Evolutionary conservation across 2,888 invertebrate species (phyloP), one percentile per base, ranked within the genome.

Genomic region (Nomada ruficornis): DNA sequence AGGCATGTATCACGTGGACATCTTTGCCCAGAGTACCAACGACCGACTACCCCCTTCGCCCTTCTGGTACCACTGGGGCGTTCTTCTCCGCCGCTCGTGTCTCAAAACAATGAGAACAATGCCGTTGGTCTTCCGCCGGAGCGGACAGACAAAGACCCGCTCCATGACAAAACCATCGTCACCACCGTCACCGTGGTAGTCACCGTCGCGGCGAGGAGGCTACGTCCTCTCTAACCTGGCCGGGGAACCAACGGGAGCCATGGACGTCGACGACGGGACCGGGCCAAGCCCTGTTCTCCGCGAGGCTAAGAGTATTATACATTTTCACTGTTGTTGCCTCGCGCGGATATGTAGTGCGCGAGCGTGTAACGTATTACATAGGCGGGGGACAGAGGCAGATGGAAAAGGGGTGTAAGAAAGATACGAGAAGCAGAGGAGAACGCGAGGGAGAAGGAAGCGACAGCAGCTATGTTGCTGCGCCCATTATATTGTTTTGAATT

Each of bases 401-500:
- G 36, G 36, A 7, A 20, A 5, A 44, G 23, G 65, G 44, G 10
- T 15, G 64, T 20, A 59, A 60, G 23, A 47, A 23, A 62, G n/a
- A 36, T 13, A 11, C 15, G 65, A 60, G 10, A 55, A 42, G 20
- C 9, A 64, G 72, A 52, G 44, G 44, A 59, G 68, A 20, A 54
- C 57, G 69, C 20, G 36, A 29, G 11, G n/a, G 7, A 50, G 26
- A 74, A 42, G 57, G 60, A 50, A 60, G 70, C 62, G 64, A 71
- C 69, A 80, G 67, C 81, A 67, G 82, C 83, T 86, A 87, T 82
- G 89, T 88, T 88, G 89, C 87, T 83, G 87, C 88, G 88, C 85
- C 90, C 87, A 92, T 92, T 92, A 91, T 92, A 92, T 92, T 90
- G 91, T 92, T 92, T 91, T 91, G 90, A 91, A 91, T 91, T 91